Evolutionary conservation across 2,797 vertebrate species (phyloP).

Genomic region (Luscinia megarhynchos): DNA sequence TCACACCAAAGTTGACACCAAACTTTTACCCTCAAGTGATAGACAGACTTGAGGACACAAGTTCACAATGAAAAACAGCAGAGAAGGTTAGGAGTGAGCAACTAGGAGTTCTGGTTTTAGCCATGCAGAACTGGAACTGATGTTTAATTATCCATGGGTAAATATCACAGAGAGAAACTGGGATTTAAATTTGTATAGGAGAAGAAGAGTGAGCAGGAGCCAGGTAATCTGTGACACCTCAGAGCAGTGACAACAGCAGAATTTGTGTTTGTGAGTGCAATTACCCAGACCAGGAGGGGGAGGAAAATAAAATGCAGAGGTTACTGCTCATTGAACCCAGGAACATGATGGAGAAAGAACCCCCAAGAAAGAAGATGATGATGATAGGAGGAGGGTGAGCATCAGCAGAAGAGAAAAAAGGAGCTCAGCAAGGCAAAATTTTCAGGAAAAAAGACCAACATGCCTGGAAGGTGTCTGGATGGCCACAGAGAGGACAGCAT

Average conservation of each 20-base stretch:
- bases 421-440: not conserved
- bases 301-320: not conserved
- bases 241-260: rapidly evolving
- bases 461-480: not conserved
- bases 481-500: not conserved
- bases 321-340: not conserved
- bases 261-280: not conserved
- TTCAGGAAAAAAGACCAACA: not conserved
- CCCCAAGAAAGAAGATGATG: not conserved
- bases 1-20: not conserved
- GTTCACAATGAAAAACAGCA: not conserved
- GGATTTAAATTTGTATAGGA: not conserved
- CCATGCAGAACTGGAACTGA: not conserved
- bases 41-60: not conserved
- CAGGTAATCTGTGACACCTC: not conserved
- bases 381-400: not conserved
- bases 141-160: slow-evolving; percentile 31
- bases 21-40: not conserved
- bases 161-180: slow-evolving; percentile 3
- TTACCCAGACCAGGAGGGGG: not conserved
- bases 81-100: not conserved
- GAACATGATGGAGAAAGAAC: not conserved
- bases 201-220: not conserved
- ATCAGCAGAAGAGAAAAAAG: not conserved
- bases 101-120: not conserved